phyloP scores from a whole-genome alignment of 2,113 vertebrate genomes.

The Lepus timidus region DNA sequence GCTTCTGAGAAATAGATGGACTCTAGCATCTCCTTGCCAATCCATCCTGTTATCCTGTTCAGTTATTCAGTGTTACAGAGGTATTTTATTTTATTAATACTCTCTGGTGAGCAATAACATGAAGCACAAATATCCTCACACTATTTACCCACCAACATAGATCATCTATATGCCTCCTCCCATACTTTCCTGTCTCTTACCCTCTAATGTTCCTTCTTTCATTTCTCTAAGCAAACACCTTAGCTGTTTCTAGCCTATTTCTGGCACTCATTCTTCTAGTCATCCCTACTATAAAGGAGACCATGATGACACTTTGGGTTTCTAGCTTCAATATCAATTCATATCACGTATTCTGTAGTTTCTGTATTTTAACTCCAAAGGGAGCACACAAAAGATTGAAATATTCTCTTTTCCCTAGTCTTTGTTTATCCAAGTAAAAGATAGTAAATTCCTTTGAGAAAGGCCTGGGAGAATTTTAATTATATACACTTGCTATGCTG shows the following conservation, averaged over 20 bases:
- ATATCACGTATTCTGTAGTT: background rate
- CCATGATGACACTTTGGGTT: background rate
- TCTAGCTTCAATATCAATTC: background rate
- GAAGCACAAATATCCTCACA: background rate
- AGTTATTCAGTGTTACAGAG: background rate
- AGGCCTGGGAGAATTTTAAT: background rate
- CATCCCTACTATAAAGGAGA: background rate
- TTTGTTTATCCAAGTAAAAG: background rate
- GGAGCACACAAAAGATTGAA: background rate
- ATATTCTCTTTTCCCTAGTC: too few relatives aligned
- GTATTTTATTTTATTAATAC: background rate
- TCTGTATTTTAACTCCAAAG: background rate
- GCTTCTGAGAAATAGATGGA: background rate
- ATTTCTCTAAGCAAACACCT: background rate
- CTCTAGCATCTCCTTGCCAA: background rate
- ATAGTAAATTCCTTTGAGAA: background rate
- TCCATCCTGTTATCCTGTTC: background rate
- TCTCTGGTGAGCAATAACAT: background rate
- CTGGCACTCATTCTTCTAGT: background rate
- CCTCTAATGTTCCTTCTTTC: background rate
- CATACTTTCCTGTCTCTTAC: background rate
- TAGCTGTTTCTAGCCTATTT: background rate
- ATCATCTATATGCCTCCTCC: background rate
- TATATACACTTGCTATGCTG: background rate
- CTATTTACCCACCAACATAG: background rate